Evolutionary conservation across 2,888 invertebrate species (phyloP).

Genomic region (Eledone cirrhosa): DNA sequence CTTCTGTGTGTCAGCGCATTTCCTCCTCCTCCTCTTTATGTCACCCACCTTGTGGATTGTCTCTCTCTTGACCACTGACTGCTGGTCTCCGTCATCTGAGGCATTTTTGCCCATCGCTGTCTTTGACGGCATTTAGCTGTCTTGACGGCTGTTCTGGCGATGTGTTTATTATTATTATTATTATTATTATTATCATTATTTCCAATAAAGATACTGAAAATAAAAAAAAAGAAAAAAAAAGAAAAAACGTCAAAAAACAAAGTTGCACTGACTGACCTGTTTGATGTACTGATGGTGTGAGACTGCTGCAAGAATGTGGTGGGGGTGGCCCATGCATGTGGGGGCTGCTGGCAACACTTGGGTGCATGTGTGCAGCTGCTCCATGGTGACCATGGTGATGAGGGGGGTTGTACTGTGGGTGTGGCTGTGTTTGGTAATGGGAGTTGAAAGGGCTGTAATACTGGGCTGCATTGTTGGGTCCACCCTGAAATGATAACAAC

Average conservation of each 20-base stretch:
- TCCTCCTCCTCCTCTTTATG: too few species aligned
- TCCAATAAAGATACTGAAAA: too few species aligned
- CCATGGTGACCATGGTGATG: constrained; percentile 59
- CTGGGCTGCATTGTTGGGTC: constrained; percentile 69
- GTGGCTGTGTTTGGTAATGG: constrained; percentile 46
- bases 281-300: constrained; percentile 40
- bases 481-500: constrained; percentile 48
- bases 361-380: constrained; percentile 69
- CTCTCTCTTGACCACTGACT: too few species aligned
- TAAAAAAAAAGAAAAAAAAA: neutral
- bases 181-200: too few species aligned
- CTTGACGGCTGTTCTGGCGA: too few species aligned
- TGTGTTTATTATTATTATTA: too few species aligned
- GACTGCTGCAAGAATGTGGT: constrained; percentile 47
- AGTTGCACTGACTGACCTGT: constrained; percentile 34
- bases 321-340: constrained; percentile 51
- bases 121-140: too few species aligned
- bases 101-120: too few species aligned
- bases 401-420: constrained; percentile 47
- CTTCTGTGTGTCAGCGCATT: too few species aligned
- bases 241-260: neutral
- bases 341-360: constrained; percentile 69
- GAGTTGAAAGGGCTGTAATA: constrained; percentile 74
- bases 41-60: too few species aligned
- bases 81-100: too few species aligned